phyloP scores from a whole-genome alignment of 2,888 invertebrate genomes.

The Cephus pygmeus region DNA sequence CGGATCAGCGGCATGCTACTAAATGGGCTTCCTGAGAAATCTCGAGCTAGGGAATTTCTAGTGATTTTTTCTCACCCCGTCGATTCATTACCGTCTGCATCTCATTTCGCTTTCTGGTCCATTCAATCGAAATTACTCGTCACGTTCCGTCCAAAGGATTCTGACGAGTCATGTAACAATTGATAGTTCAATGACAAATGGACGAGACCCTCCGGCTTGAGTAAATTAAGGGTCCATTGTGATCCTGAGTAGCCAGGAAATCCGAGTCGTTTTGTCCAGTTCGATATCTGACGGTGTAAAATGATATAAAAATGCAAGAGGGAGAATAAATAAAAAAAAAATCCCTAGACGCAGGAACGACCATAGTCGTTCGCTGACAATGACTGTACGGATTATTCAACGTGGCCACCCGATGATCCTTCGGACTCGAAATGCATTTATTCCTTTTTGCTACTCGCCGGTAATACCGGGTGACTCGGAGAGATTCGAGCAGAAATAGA shows the following conservation, averaged over 20 bases:
- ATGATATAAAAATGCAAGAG: background rate
- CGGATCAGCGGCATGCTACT: background rate
- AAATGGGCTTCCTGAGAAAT: background rate
- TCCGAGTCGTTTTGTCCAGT: background rate
- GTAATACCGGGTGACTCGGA: background rate
- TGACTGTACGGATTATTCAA: background rate
- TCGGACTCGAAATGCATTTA: background rate
- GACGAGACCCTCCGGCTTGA: background rate
- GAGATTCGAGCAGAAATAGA: background rate
- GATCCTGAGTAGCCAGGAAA: background rate
- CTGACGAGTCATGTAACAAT: background rate
- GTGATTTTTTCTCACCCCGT: background rate
- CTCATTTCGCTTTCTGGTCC: background rate
- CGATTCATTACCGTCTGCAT: background rate
- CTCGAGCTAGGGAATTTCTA: background rate
- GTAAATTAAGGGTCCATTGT: background rate
- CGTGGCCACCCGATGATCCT: background rate
- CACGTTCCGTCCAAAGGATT: background rate
- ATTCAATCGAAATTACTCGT: background rate
- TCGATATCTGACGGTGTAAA: background rate
- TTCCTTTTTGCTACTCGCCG: background rate
- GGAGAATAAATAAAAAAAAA: background rate
- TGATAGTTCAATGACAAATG: background rate
- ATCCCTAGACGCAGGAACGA: background rate
- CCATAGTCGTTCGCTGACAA: background rate